These are phyloP conservation scores for Trematocara unimaculatum DNA, from an alignment of 2,113 vertebrate genomes.

Conservation along the genomic window DNA sequence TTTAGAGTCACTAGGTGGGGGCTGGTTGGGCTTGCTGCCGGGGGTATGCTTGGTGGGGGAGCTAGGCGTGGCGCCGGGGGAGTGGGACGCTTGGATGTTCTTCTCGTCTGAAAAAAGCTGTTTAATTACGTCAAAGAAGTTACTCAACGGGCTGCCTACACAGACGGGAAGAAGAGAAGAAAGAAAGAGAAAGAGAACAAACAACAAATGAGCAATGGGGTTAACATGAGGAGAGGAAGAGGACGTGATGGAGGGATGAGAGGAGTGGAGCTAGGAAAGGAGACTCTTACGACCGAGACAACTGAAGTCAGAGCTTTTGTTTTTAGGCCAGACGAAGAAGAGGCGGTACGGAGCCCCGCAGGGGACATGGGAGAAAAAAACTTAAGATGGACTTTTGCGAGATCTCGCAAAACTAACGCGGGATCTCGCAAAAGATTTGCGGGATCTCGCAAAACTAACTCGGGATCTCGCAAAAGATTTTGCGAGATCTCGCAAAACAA, in stretches of 20 bases:
- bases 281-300: slow-evolving; percentile 11
- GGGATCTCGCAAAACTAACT: no score
- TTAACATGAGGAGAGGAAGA: slow-evolving; percentile 68
- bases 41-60: slow-evolving; percentile 83
- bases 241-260: slow-evolving; percentile 71
- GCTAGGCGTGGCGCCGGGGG: slow-evolving; percentile 77
- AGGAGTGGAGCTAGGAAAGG: slow-evolving; percentile 56
- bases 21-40: slow-evolving; percentile 82
- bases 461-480: no score
- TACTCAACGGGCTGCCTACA: slow-evolving; percentile 97
- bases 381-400: no score
- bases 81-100: slow-evolving; percentile 89
- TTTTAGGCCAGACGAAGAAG: background rate
- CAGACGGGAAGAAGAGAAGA: slow-evolving; percentile 74
- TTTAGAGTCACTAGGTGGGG: slow-evolving; percentile 87
- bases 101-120: slow-evolving; percentile 99
- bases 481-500: no score
- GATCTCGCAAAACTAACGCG: no score
- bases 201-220: slow-evolving; percentile 87
- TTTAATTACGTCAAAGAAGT: slow-evolving; percentile 99
- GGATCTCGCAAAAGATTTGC: no score
- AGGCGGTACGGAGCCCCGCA: background rate
- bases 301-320: background rate
- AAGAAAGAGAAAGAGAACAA: slow-evolving; percentile 76
- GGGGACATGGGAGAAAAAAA: no score